Base-by-base conservation (phyloP, 2,888 invertebrate species). In the Omphaloscelis lunosa region DNA sequence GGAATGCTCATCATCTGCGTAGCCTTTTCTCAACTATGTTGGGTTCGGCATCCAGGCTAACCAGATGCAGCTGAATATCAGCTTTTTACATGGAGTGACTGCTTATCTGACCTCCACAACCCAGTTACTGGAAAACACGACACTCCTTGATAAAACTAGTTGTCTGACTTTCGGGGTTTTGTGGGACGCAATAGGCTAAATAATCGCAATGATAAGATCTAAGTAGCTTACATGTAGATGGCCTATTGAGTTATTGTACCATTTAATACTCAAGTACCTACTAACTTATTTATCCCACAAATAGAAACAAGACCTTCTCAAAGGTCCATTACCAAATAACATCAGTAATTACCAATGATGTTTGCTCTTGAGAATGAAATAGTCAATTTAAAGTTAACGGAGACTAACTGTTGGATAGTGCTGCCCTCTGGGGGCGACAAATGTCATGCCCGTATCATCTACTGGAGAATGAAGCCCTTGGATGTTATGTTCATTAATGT, bases 321-420 rank as follows among this genome's bases (percentile, higher is more conserved):
- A 84, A 85, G 88, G 86, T 78, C 86, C 84, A 89, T 92, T 91
- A 91, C 89, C 82, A 89, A 90, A 91, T 89, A 89, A 90, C 91
- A 88, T 89, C 89, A 87, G 90, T 92, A 92, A 92, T 93, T 91
- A 90, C 89, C 86, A 89, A 90, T 92, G 93, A 91, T 92, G 92
- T 91, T 92, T 91, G 88, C 91, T 91, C 90, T 75, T 76, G 89
- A 89, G 92, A 90, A 90, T 89, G 90, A 91, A 92, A 94, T 92
- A 92, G 93, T 88, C 93, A 91, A 92, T 94, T 94, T 92, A 94
- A 94, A 93, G 91, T 91, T 90, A 91, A 89, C 90, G 86, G 89
- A 93, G 93, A 93, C 92, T 93, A 93, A 93, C 90, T 89, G 89
- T 86, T 87, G 88, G 91, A 85, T 89, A 88, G 89, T 86, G 80